phyloP scores from a whole-genome alignment of 35 echinoderm and acorn worm species.

The Anneissia japonica region DNA sequence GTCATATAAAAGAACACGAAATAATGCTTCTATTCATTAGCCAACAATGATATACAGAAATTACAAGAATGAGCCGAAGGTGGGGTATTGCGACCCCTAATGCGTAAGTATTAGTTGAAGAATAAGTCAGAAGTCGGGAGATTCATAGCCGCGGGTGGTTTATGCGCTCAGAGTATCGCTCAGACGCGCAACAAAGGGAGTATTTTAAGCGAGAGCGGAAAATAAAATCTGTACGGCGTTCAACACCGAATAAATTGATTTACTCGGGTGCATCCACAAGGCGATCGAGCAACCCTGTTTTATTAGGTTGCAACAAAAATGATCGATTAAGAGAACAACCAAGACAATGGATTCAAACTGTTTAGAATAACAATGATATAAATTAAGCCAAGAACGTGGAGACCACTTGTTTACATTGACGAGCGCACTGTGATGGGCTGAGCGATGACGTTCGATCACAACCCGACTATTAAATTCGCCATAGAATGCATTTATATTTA shows the following conservation, averaged over 20 bases:
- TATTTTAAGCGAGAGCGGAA: not conserved
- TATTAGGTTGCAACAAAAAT: not conserved
- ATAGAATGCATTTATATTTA: not conserved
- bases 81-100: not conserved
- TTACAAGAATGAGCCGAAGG: not conserved
- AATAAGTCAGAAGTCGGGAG: not conserved
- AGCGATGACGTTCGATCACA: not conserved
- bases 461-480: not conserved
- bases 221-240: not conserved
- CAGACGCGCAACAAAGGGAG: not conserved
- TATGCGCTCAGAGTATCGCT: not conserved
- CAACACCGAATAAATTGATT: not conserved
- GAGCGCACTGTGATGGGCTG: not conserved
- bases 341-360: not conserved
- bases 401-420: not conserved
- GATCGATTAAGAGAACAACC: not conserved
- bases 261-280: not conserved
- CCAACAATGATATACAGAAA: not conserved
- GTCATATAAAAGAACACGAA: not conserved
- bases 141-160: not conserved
- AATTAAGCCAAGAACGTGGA: not conserved
- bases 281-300: not conserved
- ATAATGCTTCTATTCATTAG: not conserved
- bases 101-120: not conserved
- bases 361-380: not conserved